Base-by-base conservation (phyloP, 2,888 invertebrate species). In the Hirtodrosophila duncani region DNA sequence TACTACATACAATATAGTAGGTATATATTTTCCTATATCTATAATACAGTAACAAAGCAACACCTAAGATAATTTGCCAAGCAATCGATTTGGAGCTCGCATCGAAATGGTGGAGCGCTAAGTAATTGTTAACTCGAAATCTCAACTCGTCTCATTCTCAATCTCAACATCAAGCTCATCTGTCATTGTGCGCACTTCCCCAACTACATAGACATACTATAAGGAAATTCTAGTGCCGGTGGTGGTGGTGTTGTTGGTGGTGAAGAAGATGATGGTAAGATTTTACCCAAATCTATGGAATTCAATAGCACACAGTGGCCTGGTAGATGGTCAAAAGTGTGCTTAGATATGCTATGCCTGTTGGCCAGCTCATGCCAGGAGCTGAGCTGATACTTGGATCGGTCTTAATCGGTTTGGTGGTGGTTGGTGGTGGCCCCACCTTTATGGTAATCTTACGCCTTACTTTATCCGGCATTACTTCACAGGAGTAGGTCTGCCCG, bases 21-120 rank as follows among this genome's bases (percentile, higher is more conserved):
- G n/a, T n/a, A n/a, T n/a, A n/a, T n/a, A n/a, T 8, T 24, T 16
- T 20, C 49, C 44, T 72, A 51, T 3, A 21, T 6, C 52, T 77
- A 67, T 29, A 45, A 36, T 70, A 72, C 37, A 45, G 41, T 78
- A 75, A 78, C 71, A 72, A 72, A 72, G 71, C 79, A 78, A 78
- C 75, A 70, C 50, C 75, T 71, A 74, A 55, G 29, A 53, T 51
- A 51, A 51, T 36, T 42, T 7, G 27, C 27, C 30, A 61, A 62
- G 66, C 69, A 52, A 49, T 41, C 31, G 38, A 24, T 14, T 3
- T 8, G 8, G 11, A 14, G 9, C 14, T 10, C 36, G n/a, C 2
- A 8, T 33, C 6, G 9, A 13, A 18, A n/a, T 23, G 23, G 11
- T 26, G 14, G n/a, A 31, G 23, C 27, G 36, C 30, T 30, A 52